Conservation (phyloP, 2,888 invertebrate species). For the Lepidocyrtoides sp. region DNA sequence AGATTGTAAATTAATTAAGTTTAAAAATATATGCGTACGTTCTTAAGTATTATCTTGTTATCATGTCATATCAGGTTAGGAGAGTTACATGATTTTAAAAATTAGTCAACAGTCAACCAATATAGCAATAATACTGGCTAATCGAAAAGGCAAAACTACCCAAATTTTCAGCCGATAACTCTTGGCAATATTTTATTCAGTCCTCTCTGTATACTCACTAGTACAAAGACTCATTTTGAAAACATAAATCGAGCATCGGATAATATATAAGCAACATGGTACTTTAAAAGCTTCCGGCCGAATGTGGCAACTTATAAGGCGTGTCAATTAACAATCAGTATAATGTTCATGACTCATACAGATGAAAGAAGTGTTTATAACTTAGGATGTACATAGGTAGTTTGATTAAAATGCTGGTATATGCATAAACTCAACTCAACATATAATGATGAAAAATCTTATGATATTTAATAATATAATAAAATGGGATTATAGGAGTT, state of each 20-base stretch:
- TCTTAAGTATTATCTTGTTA: neutral
- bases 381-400: no score
- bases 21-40: no score
- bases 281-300: constrained; percentile 1
- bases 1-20: no score
- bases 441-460: no score
- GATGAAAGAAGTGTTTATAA: no score
- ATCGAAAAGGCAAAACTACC: no score
- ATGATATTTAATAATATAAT: neutral
- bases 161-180: neutral
- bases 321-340: constrained; percentile 6
- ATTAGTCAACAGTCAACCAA: neutral
- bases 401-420: no score
- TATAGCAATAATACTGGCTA: neutral
- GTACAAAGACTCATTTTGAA: constrained; percentile 20
- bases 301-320: neutral
- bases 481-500: neutral
- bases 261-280: neutral
- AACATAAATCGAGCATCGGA: neutral
- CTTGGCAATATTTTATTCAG: constrained; percentile 5
- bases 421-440: no score
- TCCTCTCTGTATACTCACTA: constrained; percentile 27
- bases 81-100: no score
- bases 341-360: no score
- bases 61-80: constrained; percentile 16